These are phyloP conservation scores for Carcharodon carcharias DNA, from an alignment of 2,797 vertebrate genomes.

Conservation along the genomic window DNA sequence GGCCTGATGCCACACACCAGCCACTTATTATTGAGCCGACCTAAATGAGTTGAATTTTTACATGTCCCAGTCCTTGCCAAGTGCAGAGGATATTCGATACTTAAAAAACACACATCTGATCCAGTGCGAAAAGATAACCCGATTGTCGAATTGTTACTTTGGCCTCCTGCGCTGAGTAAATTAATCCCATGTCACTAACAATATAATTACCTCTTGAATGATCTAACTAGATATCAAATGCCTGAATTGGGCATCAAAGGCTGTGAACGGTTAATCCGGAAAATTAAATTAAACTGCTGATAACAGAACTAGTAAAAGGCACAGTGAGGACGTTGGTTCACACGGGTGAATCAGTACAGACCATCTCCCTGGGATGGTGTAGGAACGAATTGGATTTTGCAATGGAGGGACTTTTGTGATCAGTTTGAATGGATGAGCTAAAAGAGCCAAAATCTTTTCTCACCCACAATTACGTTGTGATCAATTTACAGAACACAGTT, in stretches of 20 bases:
- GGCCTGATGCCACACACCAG: background rate
- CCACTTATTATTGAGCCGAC: background rate
- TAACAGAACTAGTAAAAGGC: background rate
- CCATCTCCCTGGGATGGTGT: background rate
- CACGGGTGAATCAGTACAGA: too few species aligned
- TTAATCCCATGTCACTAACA: background rate
- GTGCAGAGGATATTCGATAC: background rate
- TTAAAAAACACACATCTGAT: background rate
- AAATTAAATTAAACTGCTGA: background rate
- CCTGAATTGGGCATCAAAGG: background rate
- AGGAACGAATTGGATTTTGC: background rate
- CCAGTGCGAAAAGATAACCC: background rate
- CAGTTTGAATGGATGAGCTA: background rate
- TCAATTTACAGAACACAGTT: background rate
- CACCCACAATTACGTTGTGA: background rate
- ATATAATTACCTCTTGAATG: background rate
- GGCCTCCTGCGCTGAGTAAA: background rate
- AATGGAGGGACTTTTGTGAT: background rate
- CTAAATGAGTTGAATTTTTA: too few species aligned
- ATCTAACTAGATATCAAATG: background rate
- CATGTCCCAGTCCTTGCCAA: too few species aligned
- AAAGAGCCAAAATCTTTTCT: background rate
- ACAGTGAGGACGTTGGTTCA: background rate
- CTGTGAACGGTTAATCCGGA: background rate
- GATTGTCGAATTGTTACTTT: background rate